Evolutionary conservation across 2,888 invertebrate genomes (phyloP).

Genomic region (Dorcus hopei): DNA sequence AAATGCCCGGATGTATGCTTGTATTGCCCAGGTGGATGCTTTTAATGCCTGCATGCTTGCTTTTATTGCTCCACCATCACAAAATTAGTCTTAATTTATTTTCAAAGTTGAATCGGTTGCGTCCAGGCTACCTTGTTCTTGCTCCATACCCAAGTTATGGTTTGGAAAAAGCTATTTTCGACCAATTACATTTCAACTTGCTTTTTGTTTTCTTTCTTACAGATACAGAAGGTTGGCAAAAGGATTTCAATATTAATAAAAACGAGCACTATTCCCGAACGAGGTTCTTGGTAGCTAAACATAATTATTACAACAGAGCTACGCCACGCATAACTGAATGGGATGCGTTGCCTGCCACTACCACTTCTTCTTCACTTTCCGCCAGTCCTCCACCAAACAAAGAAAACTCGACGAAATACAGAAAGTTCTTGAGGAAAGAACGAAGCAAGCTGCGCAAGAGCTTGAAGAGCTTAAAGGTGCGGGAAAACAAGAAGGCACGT

Average conservation of each 20-base stretch:
- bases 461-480: neutral
- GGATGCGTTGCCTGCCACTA: neutral
- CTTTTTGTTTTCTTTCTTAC: neutral
- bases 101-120: too few species aligned
- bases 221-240: neutral
- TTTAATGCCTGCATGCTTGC: too few species aligned
- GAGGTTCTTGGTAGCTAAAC: neutral
- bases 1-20: too few species aligned
- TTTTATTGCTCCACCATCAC: too few species aligned
- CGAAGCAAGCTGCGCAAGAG: slow-evolving; percentile 1
- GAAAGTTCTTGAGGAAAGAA: neutral
- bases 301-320: neutral
- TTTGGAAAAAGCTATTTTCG: too few species aligned
- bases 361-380: neutral
- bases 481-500: neutral
- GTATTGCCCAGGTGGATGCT: too few species aligned
- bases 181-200: too few species aligned
- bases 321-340: neutral
- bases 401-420: neutral
- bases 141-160: too few species aligned
- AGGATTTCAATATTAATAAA: neutral
- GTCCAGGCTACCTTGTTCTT: too few species aligned
- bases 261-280: neutral
- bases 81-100: too few species aligned
- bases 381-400: neutral